Evolutionary conservation across 2,797 vertebrate genomes (phyloP), one percentile per base, ranked within the genome.

Genomic region (Ciconia nigra): DNA sequence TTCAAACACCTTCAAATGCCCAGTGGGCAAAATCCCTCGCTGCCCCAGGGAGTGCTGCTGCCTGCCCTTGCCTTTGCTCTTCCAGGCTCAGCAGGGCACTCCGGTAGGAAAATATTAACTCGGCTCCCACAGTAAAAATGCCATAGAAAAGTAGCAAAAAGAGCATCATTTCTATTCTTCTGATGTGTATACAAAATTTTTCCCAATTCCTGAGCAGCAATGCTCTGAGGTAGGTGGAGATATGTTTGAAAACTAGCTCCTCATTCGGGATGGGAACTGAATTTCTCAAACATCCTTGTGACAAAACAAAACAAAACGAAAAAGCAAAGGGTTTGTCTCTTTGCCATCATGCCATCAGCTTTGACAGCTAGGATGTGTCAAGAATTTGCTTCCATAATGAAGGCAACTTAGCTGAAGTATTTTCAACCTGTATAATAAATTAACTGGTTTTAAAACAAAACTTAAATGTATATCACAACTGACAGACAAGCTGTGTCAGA

Each of bases 351-450:
- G n/a, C n/a, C n/a, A n/a, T n/a, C n/a, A n/a, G n/a, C n/a, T n/a
- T n/a, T n/a, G n/a, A n/a, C 63, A 83, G 11, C 73, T 89, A 84
- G 28, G 10, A 83, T 66, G n/a, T 65, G 74, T 89, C 47, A 81
- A 80, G 52, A 77, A 67, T 83, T 65, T 77, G 18, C 25, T 94
- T 90, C 57, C 54, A 44, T 51, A 83, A 63, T 25, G 42, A 85
- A 81, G 35, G 67, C 61, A 91, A 51, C 26, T 93, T 80, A 66
- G 24, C 74, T 77, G 37, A 90, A 87, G 46, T 9, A 78, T 63
- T 93, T 92, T 67, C 80, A 90, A 94, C 71, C 83, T 87, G 67
- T 78, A 94, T 69, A 83, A 90, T 39, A 71, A 85, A 87, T 91
- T 52, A 89, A 73, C 58, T 67, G 9, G 4, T 54, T 88, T 87